Evolutionary conservation across 2,888 invertebrate genomes (phyloP), one percentile per base, ranked within the genome.

Genomic region (Stomorhina lunata): DNA sequence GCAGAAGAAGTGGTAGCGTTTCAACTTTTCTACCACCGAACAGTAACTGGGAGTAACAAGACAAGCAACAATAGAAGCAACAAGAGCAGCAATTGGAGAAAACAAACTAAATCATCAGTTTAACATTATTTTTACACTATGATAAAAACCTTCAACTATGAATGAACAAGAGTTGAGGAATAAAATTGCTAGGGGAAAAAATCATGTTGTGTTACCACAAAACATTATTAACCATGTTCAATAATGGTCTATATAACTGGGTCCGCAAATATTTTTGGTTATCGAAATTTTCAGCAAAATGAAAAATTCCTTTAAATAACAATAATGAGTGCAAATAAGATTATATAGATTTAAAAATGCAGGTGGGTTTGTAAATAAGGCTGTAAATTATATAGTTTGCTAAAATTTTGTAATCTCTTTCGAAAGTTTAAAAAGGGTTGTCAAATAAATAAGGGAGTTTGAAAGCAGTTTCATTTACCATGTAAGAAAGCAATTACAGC

Each of bases 201-300:
- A n/a, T n/a, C 75, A 82, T 66, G 71, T 76, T 71, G 66, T 76
- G 76, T 76, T 71, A 79, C 82, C 82, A 66, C 82, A 82, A 82
- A 82, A 82, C 82, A 82, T 82, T 79, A 82, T 82, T 82, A 82
- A 76, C 34, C 69, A 79, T 82, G 82, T 82, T 82, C 50, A 7
- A 12, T 53, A 40, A 69, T 40, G 57, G 63, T n/a, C n/a, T n/a
- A n/a, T 29, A 12, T 27, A 61, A 55, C 12, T 68, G 57, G 40
- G 50, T 48, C 40, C 50, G 27, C 15, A 57, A 57, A 15, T 59
- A 37, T 45, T 45, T 37, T 43, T 65, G 79, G 79, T 66, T 65
- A 32, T 17, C 37, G 17, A 71, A 76, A 45, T 79, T 71, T 66
- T 59, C 9, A 45, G 25, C 32, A 4, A 22, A 55, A 78, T 27